Base-by-base conservation (phyloP, 2,113 vertebrate species). In the Piprites chloris region DNA sequence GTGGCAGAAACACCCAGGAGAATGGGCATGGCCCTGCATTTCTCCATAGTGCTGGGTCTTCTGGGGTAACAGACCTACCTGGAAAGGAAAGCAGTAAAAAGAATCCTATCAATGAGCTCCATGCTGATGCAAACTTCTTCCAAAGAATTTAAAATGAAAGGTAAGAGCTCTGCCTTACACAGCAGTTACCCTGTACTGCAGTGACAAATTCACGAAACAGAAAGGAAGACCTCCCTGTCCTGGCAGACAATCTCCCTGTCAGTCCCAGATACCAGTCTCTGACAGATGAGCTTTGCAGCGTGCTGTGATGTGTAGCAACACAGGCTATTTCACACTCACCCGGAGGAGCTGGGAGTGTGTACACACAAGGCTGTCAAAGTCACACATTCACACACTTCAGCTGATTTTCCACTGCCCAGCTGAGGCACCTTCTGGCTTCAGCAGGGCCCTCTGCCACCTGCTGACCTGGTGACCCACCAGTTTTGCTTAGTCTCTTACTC, bases 21-120 rank as follows among this genome's bases (percentile, higher is more conserved):
- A 61, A 62, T 2, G 0, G 16, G 37, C 49, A 67, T 23, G 15
- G 33, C 32, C 37, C 23, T 56, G 83, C 15, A 4, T 27, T 83
- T 47, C 22, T 58, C 30, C 1, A 0, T 52, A 63, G 52, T 17
- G 4, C 14, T 58, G 0, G 0, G 12, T 52, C 49, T 74, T 68
- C 26, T n/a, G 27, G 49, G 37, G 32, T 52, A 53, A 53, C 23
- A 63, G 66, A 65, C 11, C 18, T 46, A 55, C 59, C 13, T 56
- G 58, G 41, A 87, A 80, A 85, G 37, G 23, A 75, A 62, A 72
- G 26, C 12, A 71, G 61, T 68, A 49, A 71, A 52, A 58, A 63
- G 12, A 35, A 41, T 53, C 41, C 39, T 66, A 18, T n/a, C 22
- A 46, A 16, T n/a, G 41, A 90, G 14, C 30, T 71, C 67, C 35